Percentiles rank a stretch among this genome's conserved stretches.
Evolutionary conservation across 1,140 invertebrate genomes (phyloP).

Genomic region (Lamellibrachia luymesi): DNA sequence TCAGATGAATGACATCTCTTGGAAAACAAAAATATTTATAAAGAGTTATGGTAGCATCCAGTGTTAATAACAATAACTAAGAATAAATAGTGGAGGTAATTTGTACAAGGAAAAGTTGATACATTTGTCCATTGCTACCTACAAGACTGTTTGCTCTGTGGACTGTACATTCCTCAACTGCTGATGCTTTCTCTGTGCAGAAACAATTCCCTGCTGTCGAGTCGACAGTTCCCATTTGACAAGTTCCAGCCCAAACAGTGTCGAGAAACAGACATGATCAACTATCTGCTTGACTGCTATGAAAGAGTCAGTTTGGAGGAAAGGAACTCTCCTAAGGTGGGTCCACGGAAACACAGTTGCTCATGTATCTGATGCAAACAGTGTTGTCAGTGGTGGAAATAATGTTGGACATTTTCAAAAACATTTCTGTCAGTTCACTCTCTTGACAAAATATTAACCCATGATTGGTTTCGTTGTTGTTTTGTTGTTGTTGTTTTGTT

Average conservation of each 20-base stretch:
- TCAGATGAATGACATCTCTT: too few species aligned
- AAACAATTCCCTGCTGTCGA: background rate
- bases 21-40: too few species aligned
- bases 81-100: background rate
- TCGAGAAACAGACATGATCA: slow-evolving; percentile 49
- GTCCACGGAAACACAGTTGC: background rate
- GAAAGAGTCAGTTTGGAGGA: slow-evolving; percentile 51
- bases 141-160: background rate
- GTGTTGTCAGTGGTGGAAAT: too few species aligned
- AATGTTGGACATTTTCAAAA: background rate
- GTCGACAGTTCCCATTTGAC: background rate
- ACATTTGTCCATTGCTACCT: background rate
- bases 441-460: background rate
- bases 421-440: background rate
- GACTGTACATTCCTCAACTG: background rate
- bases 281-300: slow-evolving; percentile 55
- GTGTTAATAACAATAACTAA: too few species aligned
- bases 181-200: background rate
- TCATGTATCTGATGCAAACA: background rate
- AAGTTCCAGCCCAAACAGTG: slow-evolving; percentile 40
- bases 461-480: too few species aligned
- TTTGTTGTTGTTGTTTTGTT: too few species aligned
- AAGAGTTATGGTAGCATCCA: too few species aligned
- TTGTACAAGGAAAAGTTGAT: background rate
- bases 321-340: slow-evolving; percentile 64